phyloP scores from a whole-genome alignment of 2,888 invertebrate species.

The Zygothrica quintamaculata region DNA sequence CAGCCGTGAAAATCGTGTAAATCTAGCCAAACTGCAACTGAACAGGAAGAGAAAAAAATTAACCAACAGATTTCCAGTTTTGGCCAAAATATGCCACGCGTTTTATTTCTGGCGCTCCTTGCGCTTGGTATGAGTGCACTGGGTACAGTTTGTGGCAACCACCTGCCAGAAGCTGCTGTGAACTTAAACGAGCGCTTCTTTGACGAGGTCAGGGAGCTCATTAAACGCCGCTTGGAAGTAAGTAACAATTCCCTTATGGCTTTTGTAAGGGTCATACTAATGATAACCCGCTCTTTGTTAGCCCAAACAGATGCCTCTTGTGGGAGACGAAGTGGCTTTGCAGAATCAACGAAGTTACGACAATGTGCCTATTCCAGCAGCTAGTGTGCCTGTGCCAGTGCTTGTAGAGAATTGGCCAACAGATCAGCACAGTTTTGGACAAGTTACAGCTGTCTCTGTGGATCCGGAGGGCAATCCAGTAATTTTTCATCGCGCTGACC shows the following conservation, averaged over 20 bases:
- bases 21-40: conserved; percentile 9
- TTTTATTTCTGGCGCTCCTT: conserved; percentile 53
- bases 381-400: conserved; percentile 86
- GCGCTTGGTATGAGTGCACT: conserved; percentile 33
- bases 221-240: conserved; percentile 84
- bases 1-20: conserved; percentile 44
- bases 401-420: conserved; percentile 89
- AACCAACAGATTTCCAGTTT: conserved; percentile 9
- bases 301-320: conserved; percentile 61
- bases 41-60: conserved; percentile 16
- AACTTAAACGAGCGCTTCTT: conserved; percentile 85
- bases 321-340: conserved; percentile 56
- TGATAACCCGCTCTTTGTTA: conserved; percentile 4
- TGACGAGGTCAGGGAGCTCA: conserved; percentile 86
- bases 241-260: conserved; percentile 1
- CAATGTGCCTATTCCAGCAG: conserved; percentile 58
- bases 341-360: conserved; percentile 69
- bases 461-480: conserved; percentile 90
- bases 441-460: conserved; percentile 92
- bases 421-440: conserved; percentile 87
- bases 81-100: conserved; percentile 37
- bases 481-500: conserved; percentile 92
- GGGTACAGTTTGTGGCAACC: conserved; percentile 50
- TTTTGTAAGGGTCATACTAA: not conserved
- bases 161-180: conserved; percentile 67